phyloP scores from a whole-genome alignment of 2,113 vertebrate species.

The Aegithalos caudatus region DNA sequence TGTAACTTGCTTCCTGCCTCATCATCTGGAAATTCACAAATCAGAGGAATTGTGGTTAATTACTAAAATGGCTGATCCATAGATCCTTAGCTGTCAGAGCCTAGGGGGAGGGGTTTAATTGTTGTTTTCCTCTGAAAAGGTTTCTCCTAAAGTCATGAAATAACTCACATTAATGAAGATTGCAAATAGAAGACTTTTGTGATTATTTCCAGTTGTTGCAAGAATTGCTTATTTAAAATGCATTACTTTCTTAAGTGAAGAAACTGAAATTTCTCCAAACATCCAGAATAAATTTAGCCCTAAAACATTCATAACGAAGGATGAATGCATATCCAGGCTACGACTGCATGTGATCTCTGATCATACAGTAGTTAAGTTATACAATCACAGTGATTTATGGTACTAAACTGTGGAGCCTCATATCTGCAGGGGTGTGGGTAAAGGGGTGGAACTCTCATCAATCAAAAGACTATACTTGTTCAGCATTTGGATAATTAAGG shows the following conservation, averaged over 20 bases:
- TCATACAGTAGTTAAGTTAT: constrained; percentile 61
- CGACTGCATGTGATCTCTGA: constrained; percentile 57
- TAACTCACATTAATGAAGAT: constrained; percentile 67
- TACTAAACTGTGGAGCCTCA: constrained; percentile 48
- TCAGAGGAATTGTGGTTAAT: constrained; percentile 71
- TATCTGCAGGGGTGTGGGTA: constrained; percentile 53
- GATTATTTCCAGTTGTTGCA: constrained; percentile 59
- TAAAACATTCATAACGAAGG: constrained; percentile 20
- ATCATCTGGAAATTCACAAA: constrained; percentile 73
- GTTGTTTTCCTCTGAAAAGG: constrained; percentile 61
- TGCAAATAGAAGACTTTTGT: constrained; percentile 35
- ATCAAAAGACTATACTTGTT: constrained; percentile 52
- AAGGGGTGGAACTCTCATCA: constrained; percentile 69
- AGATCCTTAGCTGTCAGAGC: constrained; percentile 57
- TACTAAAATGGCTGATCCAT: constrained; percentile 64
- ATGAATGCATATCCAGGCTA: constrained; percentile 29
- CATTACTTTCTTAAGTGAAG: constrained; percentile 13
- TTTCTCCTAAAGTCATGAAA: constrained; percentile 54
- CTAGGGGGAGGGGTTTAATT: constrained; percentile 25
- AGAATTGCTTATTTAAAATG: constrained; percentile 53
- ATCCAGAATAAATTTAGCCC: constrained; percentile 12
- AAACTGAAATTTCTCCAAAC: constrained; percentile 18
- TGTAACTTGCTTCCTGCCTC: constrained; percentile 60
- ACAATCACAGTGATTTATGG: constrained; percentile 66
- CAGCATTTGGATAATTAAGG: constrained; percentile 60